A percentile compares a stretch with the other conserved stretches of the same genome.
phyloP scores from a whole-genome alignment of 2,797 vertebrate genomes.

The Xyrichtys novacula region DNA sequence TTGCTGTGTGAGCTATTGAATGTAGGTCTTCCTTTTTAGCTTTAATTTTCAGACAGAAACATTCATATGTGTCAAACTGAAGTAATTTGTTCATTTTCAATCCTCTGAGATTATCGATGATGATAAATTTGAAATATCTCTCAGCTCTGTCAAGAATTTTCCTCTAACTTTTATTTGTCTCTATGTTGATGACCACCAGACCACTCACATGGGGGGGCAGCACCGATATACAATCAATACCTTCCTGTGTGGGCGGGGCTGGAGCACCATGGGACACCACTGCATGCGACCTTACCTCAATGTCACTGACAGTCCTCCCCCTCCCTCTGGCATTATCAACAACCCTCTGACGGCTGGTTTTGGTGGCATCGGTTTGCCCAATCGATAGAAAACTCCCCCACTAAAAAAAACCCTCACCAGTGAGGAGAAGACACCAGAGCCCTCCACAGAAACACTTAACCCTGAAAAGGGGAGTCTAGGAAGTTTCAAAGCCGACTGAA shows the following conservation, averaged over 20 bases:
- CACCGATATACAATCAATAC: slow-evolving; percentile 33
- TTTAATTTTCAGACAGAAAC: no score
- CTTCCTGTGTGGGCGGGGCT: slow-evolving; percentile 11
- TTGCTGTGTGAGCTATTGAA: no score
- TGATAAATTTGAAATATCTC: no score
- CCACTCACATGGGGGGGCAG: slow-evolving; percentile 24
- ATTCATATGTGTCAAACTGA: no score
- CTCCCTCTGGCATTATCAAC: slow-evolving; percentile 38
- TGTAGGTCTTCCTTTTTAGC: no score
- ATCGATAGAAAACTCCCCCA: slow-evolving; percentile 55
- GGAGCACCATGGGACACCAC: slow-evolving; percentile 23
- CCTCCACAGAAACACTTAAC: not conserved
- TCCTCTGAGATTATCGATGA: no score
- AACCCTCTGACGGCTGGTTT: slow-evolving; percentile 34
- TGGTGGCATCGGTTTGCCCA: slow-evolving; percentile 37
- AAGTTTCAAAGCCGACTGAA: not conserved
- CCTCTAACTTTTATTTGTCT: no score
- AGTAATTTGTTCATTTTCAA: no score
- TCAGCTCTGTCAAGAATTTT: no score
- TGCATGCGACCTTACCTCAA: slow-evolving; percentile 63
- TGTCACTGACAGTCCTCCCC: slow-evolving; percentile 46
- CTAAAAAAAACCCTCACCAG: slow-evolving; percentile 6
- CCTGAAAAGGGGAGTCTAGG: no score
- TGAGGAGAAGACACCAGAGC: not conserved
- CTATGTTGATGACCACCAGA: not conserved